Percentiles rank a stretch among this genome's conserved stretches.
These are phyloP conservation scores for Acanthurus leucopareius DNA, from an alignment of 2,797 vertebrate species.

Conservation along the genomic window DNA sequence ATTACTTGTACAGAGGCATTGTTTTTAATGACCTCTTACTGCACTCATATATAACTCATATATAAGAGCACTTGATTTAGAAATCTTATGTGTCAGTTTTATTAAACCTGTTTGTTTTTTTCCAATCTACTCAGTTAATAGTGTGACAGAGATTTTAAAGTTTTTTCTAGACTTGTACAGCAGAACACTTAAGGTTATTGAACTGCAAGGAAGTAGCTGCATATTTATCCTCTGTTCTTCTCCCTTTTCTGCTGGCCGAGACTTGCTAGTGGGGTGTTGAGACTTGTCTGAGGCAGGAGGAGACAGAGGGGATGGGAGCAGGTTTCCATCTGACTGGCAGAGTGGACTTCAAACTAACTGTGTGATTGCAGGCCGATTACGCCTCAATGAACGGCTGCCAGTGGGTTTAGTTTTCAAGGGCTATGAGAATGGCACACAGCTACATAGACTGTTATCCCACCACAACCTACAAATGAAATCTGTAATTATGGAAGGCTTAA, in stretches of 20 bases:
- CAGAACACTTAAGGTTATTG: slow-evolving; percentile 16
- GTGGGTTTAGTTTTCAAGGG: neutral
- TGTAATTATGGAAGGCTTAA: neutral
- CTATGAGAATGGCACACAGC: neutral
- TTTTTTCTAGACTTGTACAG: neutral
- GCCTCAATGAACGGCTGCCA: slow-evolving; percentile 22
- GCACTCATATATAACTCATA: neutral
- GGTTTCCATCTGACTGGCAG: slow-evolving; percentile 30
- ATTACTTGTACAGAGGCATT: neutral
- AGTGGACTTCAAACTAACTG: slow-evolving; percentile 35
- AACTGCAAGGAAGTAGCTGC: neutral
- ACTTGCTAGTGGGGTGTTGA: slow-evolving; percentile 32
- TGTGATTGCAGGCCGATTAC: slow-evolving; percentile 31
- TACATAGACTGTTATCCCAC: neutral
- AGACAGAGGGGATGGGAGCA: slow-evolving; percentile 19
- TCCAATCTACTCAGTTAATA: neutral
- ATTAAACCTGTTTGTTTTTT: slow-evolving; percentile 1
- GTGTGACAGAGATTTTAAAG: neutral
- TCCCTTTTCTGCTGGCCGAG: neutral
- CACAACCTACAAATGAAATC: neutral
- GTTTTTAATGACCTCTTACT: slow-evolving; percentile 26
- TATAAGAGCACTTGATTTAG: slow-evolving; percentile 14
- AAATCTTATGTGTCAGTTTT: slow-evolving; percentile 4
- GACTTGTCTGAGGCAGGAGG: slow-evolving; percentile 44
- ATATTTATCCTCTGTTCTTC: neutral